These are phyloP conservation scores for Catocala sponsa DNA, from an alignment of 2,888 invertebrate species.

Conservation along the genomic window DNA sequence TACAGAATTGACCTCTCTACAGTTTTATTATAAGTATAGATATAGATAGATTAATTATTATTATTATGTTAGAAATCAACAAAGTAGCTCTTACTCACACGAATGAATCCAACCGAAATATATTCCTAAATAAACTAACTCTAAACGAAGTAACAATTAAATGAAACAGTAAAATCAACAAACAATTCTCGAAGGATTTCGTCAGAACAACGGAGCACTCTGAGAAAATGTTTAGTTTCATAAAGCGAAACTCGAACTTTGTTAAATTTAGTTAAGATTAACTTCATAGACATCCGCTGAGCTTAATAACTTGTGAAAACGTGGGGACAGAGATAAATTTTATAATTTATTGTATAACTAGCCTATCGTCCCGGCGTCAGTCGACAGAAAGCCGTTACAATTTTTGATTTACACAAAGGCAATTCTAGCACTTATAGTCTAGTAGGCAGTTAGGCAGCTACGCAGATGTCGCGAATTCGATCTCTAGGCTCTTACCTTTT, in stretches of 20 bases:
- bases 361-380: background rate
- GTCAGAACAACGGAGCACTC: background rate
- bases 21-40: too few relatives aligned
- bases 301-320: constrained; percentile 40
- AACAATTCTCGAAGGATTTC: background rate
- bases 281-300: constrained; percentile 36
- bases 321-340: constrained; percentile 17
- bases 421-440: too few relatives aligned
- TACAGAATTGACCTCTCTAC: too few relatives aligned
- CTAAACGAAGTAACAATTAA: constrained; percentile 5
- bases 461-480: too few relatives aligned
- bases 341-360: constrained; percentile 11
- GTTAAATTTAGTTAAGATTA: constrained; percentile 38
- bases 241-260: constrained; percentile 25
- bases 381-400: background rate
- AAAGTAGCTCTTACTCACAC: too few relatives aligned
- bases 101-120: too few relatives aligned
- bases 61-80: too few relatives aligned
- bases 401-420: too few relatives aligned
- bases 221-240: constrained; percentile 32
- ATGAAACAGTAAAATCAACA: constrained; percentile 4
- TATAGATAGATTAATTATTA: too few relatives aligned
- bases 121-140: constrained; percentile 4
- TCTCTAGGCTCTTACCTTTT: too few relatives aligned
- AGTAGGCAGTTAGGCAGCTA: too few relatives aligned